Evolutionary conservation across 2,797 vertebrate genomes (phyloP), one percentile per base, ranked within the genome.

Genomic region (Syngnathus rostellatus): DNA sequence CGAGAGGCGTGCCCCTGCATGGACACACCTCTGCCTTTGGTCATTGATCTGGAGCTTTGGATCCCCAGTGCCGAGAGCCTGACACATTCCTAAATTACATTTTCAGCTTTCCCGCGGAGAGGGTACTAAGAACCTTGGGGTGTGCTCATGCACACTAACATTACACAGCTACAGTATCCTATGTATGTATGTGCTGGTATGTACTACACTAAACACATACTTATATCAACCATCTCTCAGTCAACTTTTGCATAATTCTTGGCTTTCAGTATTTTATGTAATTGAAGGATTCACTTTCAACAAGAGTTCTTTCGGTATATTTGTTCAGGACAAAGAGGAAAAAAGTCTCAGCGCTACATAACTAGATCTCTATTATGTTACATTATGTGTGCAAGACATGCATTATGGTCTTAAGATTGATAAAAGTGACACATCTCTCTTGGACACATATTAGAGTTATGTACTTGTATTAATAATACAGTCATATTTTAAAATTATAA

Each of bases 1-100:
- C 83, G 70, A 58, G 31, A 84, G 79, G 83, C 71, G 64, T 78
- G 80, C 69, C 77, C 73, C 46, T 64, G 72, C 75, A 76, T 3
- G 74, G 79, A 78, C 83, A 81, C 83, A 85, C 77, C 86, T 84
- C 76, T 69, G 73, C 83, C 72, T 84, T 71, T 73, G 70, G 80
- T 73, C 69, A 68, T 54, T 74, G 71, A 76, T 71, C 74, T 67
- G 70, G 63, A 67, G 76, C 74, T 72, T 73, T 38, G 7, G 72
- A 78, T 79, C 71, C 64, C 77, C 8, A n/a, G 59, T 66, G 41
- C 73, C 72, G 76, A 61, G 7, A 76, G 77, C 77, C 69, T 68
- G 74, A 71, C 71, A 74, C 71, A 72, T 79, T 68, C 70, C 73
- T 77, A 86, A 86, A 89, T 86, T 77, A 78, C 75, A 84, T 64